A percentile compares a stretch with the other conserved stretches of the same genome.
These are phyloP conservation scores for Drosophila nebulosa DNA, from an alignment of 1,140 invertebrate species.

Conservation along the genomic window DNA sequence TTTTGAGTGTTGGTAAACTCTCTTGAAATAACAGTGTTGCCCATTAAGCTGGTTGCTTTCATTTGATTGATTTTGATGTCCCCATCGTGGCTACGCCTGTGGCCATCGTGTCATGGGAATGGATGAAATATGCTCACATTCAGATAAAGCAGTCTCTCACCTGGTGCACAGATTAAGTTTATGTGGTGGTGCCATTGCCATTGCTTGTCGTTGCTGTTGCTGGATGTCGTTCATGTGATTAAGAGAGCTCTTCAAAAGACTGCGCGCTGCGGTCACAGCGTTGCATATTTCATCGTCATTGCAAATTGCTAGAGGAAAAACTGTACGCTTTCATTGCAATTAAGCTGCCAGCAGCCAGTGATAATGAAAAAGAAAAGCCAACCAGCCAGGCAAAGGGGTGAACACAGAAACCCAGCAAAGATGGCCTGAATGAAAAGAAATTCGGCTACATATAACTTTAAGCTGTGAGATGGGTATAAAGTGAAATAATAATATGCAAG, in stretches of 20 bases:
- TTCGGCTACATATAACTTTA: background rate
- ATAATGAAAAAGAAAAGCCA: constrained; percentile 62
- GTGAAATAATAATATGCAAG: background rate
- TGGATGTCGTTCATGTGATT: constrained; percentile 66
- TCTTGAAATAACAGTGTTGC: too few species aligned
- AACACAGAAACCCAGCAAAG: background rate
- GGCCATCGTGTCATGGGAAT: background rate
- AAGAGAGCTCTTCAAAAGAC: constrained; percentile 40
- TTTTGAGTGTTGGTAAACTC: too few species aligned
- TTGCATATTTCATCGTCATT: constrained; percentile 55
- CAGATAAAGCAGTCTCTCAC: constrained; percentile 48
- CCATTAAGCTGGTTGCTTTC: too few species aligned
- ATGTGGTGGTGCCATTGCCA: constrained; percentile 30
- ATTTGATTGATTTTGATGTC: background rate
- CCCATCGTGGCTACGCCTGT: background rate
- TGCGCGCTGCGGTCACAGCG: constrained; percentile 32
- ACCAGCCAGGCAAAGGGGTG: constrained; percentile 1
- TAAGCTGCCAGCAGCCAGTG: constrained; percentile 59
- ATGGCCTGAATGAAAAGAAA: constrained; percentile 5
- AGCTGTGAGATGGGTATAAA: background rate
- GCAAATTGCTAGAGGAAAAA: constrained; percentile 69
- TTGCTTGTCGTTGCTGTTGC: constrained; percentile 18
- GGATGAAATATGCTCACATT: background rate
- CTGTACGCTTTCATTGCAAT: constrained; percentile 71
- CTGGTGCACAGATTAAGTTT: constrained; percentile 61